A percentile compares a stretch with the other conserved stretches of the same genome.
These are phyloP conservation scores for Heteronetta atricapilla DNA, from an alignment of 2,113 vertebrate genomes.

Conservation along the genomic window DNA sequence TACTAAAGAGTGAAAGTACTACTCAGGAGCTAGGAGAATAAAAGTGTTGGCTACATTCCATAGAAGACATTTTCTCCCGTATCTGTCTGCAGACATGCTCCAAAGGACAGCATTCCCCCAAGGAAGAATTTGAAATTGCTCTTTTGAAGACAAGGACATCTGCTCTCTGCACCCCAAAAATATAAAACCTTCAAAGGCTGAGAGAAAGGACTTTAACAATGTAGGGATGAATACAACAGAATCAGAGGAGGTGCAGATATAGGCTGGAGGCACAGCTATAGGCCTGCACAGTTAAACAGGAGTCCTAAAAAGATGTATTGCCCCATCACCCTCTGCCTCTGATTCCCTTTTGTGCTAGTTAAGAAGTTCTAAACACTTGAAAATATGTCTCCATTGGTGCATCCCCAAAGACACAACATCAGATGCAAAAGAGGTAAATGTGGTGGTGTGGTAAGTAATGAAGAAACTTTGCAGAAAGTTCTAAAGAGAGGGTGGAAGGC, in stretches of 20 bases:
- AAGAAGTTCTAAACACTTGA: not conserved
- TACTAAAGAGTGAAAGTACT: not conserved
- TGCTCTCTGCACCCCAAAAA: accelerated
- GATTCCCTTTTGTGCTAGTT: not conserved
- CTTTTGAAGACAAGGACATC: not conserved
- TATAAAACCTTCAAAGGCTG: not conserved
- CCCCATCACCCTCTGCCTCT: accelerated
- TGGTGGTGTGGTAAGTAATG: not conserved
- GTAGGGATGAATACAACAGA: not conserved
- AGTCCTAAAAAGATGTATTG: not conserved
- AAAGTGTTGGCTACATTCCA: not conserved
- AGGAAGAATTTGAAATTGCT: not conserved
- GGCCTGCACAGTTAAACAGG: not conserved
- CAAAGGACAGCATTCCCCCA: not conserved
- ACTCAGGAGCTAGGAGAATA: not conserved
- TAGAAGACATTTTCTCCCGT: not conserved
- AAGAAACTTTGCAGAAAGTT: not conserved
- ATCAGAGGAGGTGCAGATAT: not conserved
- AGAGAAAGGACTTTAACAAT: not conserved
- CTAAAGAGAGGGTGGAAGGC: not conserved
- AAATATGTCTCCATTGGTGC: not conserved
- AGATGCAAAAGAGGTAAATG: not conserved
- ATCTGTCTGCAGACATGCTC: not conserved
- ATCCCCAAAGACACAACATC: not conserved
- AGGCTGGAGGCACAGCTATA: not conserved